Base-by-base conservation (phyloP, 2,888 invertebrate genomes). In the Trissolcus japonicus region DNA sequence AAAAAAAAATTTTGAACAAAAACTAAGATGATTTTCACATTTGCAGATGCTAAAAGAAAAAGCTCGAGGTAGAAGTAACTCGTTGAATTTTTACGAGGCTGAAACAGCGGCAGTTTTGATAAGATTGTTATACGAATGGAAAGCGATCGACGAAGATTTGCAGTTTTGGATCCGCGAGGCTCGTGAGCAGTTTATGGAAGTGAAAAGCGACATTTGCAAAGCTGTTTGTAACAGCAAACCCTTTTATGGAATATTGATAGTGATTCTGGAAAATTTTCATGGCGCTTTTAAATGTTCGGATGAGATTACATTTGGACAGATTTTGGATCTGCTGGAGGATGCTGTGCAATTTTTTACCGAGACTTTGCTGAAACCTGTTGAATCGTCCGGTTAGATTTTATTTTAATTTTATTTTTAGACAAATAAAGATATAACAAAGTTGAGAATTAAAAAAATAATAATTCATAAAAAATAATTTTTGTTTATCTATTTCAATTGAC, bases 31-130 rank as follows among this genome's bases (percentile, higher is more conserved):
- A 16, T 48, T 48, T 48, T 48, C 48, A 17, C 16, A n/a, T 51
- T 79, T 76, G 62, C 83, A 90, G 83, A 51, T 86, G 66, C 82
- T 92, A 77, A 88, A 90, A 63, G 80, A 88, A 25, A 86, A 88
- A 79, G 91, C 90, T 67, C 79, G 91, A 11, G 83, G 83, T 50
- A 87, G 91, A 67, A 91, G 93, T 80, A 90, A 89, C 80, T 92
- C 92, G 80, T 91, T 91, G 77, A 92, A 92, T 83, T 92, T 93
- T 80, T 92, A 92, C 85, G 91, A 93, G 84, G 91, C 91, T 40
- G 91, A 91, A 81, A 92, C 92, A 86, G 93, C 93, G 11, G 91
- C 91, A 56, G 89, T 90, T 43, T 88, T 93, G 78, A 89, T 92
- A 75, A 91, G 90, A 84, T 87, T 93, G 76, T 84, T 93, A 29